Base-by-base conservation (phyloP, 2,797 vertebrate genomes). In the Gephyroberyx darwinii region DNA sequence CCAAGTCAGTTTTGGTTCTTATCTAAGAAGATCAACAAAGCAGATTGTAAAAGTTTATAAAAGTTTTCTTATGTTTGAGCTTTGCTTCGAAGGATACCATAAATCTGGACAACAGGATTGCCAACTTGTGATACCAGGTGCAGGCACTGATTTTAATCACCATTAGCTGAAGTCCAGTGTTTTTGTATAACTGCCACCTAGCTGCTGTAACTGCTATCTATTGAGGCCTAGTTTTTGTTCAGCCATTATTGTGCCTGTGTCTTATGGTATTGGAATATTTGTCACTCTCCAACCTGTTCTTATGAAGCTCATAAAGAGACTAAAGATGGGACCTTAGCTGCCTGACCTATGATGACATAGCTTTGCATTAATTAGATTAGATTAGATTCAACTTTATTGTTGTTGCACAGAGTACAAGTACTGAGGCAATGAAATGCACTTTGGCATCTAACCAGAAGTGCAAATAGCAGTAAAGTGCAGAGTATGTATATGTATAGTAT, bases 101-200 rank as follows among this genome's bases (percentile, higher is more conserved):
- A 45, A 16, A 45, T 45, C 41, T 16, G 13, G 41, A 1, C 4
- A 45, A 16, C 14, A 5, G 41, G 13, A 13, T 14, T 45, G 41
- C 41, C 41, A 45, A 45, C 10, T 41, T 41, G 39, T 41, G 39
- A 13, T 13, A 2, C 39, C 39, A 41, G 13, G 3, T 16, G 4
- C 41, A 1, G 13, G 41, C 12, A 56, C 43, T 30, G 26, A 51
- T 54, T 65, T 62, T 5, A 59, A 22, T 62, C 5, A 1, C 22
- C 5, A 0, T 35, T 4, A 71, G 39, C n/a, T 69, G 65, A 75
- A 80, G 74, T 83, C 57, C 77, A 66, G 7, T 17, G 1, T 12
- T 22, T 26, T 33, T 33, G 2, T 33, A 12, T 41, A 10, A 5
- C 20, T 16, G 5, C 5, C 31, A 31, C 22, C 22, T 26, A 4